Evolutionary conservation across 1,140 invertebrate species (phyloP).

Genomic region (Lasioglossum baleicum): DNA sequence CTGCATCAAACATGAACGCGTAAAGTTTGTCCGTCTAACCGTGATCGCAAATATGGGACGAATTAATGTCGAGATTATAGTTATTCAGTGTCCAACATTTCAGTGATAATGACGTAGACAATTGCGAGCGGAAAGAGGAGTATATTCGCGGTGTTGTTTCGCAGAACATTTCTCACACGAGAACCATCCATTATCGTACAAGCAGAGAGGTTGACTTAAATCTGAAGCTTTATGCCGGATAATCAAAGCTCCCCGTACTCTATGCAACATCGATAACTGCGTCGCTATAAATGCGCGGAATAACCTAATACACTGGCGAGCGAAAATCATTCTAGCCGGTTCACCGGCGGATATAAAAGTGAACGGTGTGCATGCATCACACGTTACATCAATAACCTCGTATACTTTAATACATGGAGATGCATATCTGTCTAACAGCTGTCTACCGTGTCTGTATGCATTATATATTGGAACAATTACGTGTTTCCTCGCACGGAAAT

Average conservation of each 20-base stretch:
- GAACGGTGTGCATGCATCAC: conserved; percentile 1
- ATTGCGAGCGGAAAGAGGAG: too few relatives aligned
- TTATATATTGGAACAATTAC: conserved; percentile 38
- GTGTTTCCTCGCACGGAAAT: conserved; percentile 19
- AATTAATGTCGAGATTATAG: too few relatives aligned
- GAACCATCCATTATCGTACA: background rate
- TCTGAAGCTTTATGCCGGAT: background rate
- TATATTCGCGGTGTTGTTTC: too few relatives aligned
- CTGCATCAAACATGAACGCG: too few relatives aligned
- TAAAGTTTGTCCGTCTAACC: too few relatives aligned
- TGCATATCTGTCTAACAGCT: conserved; percentile 17
- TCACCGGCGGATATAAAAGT: background rate
- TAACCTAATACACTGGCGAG: background rate
- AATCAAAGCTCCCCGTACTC: background rate
- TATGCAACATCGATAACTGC: background rate
- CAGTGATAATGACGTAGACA: too few relatives aligned
- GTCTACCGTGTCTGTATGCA: background rate
- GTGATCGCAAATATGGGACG: too few relatives aligned
- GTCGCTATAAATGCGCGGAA: conserved; percentile 10
- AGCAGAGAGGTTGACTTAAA: background rate
- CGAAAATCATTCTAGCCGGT: background rate
- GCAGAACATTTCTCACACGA: background rate
- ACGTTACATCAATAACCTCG: conserved; percentile 27
- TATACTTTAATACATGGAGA: conserved; percentile 32
- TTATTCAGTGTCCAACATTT: too few relatives aligned